Conservation (phyloP, 2,888 invertebrate species). For the Strigamia transsilvanica region DNA sequence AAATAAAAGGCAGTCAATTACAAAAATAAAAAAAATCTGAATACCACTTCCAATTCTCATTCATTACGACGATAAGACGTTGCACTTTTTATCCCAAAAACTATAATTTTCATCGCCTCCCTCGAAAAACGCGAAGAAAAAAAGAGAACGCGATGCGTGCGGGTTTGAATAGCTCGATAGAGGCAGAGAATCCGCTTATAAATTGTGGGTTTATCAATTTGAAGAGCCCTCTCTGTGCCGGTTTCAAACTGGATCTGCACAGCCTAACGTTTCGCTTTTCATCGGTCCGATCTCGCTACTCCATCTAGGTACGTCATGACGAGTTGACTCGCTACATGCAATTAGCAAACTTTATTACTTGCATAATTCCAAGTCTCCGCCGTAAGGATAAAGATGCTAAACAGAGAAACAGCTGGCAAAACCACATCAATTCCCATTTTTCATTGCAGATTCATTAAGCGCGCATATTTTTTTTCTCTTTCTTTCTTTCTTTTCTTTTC, state of each 20-base stretch:
- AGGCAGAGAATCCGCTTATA: conserved; percentile 37
- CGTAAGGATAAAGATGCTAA: conserved; percentile 34
- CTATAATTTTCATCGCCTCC: not conserved
- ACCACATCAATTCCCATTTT: conserved; percentile 32
- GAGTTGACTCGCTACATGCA: conserved; percentile 42
- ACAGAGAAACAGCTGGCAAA: conserved; percentile 45
- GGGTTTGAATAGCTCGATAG: conserved; percentile 44
- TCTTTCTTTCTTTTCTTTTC: not conserved
- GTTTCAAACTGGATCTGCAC: conserved; percentile 40
- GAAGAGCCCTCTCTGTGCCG: conserved; percentile 24
- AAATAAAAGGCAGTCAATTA: not conserved
- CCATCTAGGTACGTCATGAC: conserved; percentile 16
- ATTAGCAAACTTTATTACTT: conserved; percentile 47
- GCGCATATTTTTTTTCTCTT: not conserved
- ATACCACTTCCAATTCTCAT: conserved; percentile 23
- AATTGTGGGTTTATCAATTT: conserved; percentile 49
- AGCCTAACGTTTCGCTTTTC: conserved; percentile 19
- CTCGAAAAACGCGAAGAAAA: not conserved
- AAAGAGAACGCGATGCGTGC: not conserved
- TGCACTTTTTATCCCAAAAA: conserved; percentile 36
- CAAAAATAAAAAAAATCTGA: not conserved
- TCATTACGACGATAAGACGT: conserved; percentile 33
- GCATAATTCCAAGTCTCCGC: conserved; percentile 15
- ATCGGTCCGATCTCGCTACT: conserved; percentile 27
- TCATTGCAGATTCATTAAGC: conserved; percentile 39